Evolutionary conservation across 1,140 invertebrate species (phyloP).

Genomic region (Trichonephila inaurata): DNA sequence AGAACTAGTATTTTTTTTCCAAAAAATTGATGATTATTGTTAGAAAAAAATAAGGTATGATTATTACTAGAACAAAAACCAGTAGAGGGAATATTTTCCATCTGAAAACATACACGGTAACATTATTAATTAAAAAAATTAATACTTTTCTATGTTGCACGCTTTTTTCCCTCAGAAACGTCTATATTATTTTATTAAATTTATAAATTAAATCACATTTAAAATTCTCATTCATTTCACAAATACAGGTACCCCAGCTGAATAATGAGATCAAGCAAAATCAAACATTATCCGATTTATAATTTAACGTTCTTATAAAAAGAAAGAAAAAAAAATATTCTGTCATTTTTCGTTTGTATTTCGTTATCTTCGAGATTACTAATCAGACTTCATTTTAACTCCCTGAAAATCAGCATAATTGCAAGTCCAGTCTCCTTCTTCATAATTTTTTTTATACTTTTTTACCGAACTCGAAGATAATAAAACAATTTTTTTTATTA

Average conservation of each 20-base stretch:
- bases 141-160: too few species aligned
- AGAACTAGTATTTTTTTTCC: too few species aligned
- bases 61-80: too few species aligned
- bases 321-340: not conserved
- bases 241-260: not conserved
- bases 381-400: constrained; percentile 76
- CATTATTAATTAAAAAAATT: too few species aligned
- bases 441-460: constrained; percentile 15
- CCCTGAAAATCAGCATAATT: constrained; percentile 74
- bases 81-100: too few species aligned
- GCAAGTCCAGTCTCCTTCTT: constrained; percentile 35
- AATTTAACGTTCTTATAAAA: constrained; percentile 52
- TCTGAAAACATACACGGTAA: too few species aligned
- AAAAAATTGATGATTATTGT: too few species aligned
- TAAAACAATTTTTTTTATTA: constrained; percentile 70
- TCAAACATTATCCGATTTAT: constrained; percentile 74
- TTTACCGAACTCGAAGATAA: constrained; percentile 57
- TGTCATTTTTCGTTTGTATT: constrained; percentile 60
- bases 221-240: constrained; percentile 50
- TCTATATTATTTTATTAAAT: not conserved
- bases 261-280: constrained; percentile 63
- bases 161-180: not conserved
- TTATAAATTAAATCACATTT: not conserved
- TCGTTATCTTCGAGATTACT: constrained; percentile 71
- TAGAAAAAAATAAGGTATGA: too few species aligned